Base-by-base conservation (phyloP, 2,888 invertebrate genomes). In the Coenonympha arcania region DNA sequence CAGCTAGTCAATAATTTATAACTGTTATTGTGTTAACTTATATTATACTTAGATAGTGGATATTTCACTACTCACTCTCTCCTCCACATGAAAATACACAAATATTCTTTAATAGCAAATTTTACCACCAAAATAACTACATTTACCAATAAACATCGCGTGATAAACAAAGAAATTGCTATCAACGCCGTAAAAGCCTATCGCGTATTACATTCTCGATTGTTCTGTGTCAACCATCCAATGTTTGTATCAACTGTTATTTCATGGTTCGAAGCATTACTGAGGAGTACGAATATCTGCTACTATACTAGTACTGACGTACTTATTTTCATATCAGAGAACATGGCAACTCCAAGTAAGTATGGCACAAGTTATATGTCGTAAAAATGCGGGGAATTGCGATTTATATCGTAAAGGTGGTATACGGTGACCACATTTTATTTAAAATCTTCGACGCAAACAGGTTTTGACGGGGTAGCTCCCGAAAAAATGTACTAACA, bases 161-260 rank as follows among this genome's bases (percentile, higher is more conserved):
- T 69, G 61, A 70, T 75, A 76, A 81, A 76, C 75, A 79, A 73
- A 73, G 65, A 66, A 64, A 66, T 68, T 72, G 68, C 70, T 65
- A 74, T 77, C 73, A 75, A 78, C n/a, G 62, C 59, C 64, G 58
- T 64, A 63, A n/a, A n/a, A n/a, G 65, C 63, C 70, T 73, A 50
- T 78, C 76, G 72, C 73, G 70, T 70, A 61, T 62, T 60, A 63
- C 80, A 76, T 77, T 75, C 65, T 66, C 75, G 79, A 79, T 79
- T 71, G 72, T 73, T 71, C 70, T 72, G 69, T 65, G 62, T 56
- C 54, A 57, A 56, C 54, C 63, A 58, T 61, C 65, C 61, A 55
- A 60, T 63, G n/a, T n/a, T n/a, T n/a, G n/a, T n/a, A n/a, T n/a
- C n/a, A n/a, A n/a, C n/a, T n/a, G n/a, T n/a, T n/a, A n/a, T n/a